Evolutionary conservation across 2,888 invertebrate genomes (phyloP), one percentile per base, ranked within the genome.

Genomic region (Drosophila atroscutellata): DNA sequence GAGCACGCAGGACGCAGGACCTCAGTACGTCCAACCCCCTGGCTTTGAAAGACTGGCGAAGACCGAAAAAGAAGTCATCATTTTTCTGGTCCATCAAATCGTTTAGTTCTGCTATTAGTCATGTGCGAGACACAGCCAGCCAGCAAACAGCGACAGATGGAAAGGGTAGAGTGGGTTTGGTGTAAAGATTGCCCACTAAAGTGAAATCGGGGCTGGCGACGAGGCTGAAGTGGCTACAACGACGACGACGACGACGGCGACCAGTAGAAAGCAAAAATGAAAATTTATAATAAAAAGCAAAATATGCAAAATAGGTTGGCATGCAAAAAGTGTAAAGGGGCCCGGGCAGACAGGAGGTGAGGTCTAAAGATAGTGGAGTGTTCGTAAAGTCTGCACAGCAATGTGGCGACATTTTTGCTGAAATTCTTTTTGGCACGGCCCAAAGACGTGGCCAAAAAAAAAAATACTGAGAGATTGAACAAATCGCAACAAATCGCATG

Each of bases 1-100:
- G 20, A 20, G 42, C 59, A 50, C 28, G 49, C 28, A 49, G 49
- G 42, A 20, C 18, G 34, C 42, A 13, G 45, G 20, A 45, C 63
- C 37, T 45, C 32, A 11, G 39, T 3, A 34, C 28, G 42, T 62
- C 28, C 36, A 47, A 36, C 64, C 42, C 55, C 24, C 42, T 36
- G 36, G 15, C 28, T 36, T 26, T 56, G 39, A 56, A 39, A 28
- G 39, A 56, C 59, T n/a, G 54, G 49, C 20, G 32, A 54, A 55
- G 58, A 66, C 72, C 78, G 75, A 61, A 76, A 85, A 91, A 87
- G 87, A 92, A 92, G 90, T 92, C 92, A 90, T 91, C 92, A 91
- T 91, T 90, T 90, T 92, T 92, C 90, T 89, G 90, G 90, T 91
- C 89, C 91, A 91, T 91, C 90, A 92, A 92, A 92, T 92, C 91